A percentile compares a stretch with the other conserved stretches of the same genome.
Conservation (phyloP, 2,888 invertebrate genomes). For the Noctuana brunneofusca region DNA sequence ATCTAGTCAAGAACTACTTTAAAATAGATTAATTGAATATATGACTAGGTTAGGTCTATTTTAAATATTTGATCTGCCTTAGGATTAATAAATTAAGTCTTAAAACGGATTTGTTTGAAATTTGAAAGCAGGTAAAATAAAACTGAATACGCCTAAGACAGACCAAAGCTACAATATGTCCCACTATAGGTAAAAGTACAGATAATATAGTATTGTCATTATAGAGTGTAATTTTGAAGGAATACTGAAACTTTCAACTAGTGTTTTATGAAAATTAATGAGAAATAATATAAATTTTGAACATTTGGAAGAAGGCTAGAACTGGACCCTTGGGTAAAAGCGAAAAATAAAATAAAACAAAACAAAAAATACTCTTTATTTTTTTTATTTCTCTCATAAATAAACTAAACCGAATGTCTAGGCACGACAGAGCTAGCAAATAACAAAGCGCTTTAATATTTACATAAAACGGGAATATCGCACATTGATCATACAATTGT, state of each 20-base stretch:
- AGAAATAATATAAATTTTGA: conserved; percentile 36
- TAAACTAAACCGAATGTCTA: conserved; percentile 77
- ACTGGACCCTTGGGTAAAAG: conserved; percentile 59
- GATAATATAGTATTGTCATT: conserved; percentile 65
- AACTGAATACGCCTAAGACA: conserved; percentile 17
- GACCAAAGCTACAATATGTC: conserved; percentile 20
- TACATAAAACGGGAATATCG: conserved; percentile 63
- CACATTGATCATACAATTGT: conserved; percentile 49
- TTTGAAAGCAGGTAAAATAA: not conserved
- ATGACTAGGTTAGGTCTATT: conserved; percentile 40
- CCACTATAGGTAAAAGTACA: conserved; percentile 23
- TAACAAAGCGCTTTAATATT: conserved; percentile 70
- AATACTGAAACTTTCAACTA: conserved; percentile 40
- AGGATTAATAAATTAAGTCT: conserved; percentile 7
- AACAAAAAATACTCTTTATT: conserved; percentile 65
- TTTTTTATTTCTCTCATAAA: conserved; percentile 78
- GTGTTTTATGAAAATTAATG: conserved; percentile 33
- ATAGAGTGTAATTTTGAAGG: conserved; percentile 55
- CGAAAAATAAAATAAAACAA: conserved; percentile 45
- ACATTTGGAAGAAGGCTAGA: conserved; percentile 47
- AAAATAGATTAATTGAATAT: conserved; percentile 42
- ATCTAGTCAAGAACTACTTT: conserved; percentile 45
- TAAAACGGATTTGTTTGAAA: not conserved
- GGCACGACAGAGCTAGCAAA: conserved; percentile 67
- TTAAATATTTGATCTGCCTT: conserved; percentile 18